phyloP scores from a whole-genome alignment of 2,113 vertebrate genomes.

The Reinhardtius hippoglossoides region DNA sequence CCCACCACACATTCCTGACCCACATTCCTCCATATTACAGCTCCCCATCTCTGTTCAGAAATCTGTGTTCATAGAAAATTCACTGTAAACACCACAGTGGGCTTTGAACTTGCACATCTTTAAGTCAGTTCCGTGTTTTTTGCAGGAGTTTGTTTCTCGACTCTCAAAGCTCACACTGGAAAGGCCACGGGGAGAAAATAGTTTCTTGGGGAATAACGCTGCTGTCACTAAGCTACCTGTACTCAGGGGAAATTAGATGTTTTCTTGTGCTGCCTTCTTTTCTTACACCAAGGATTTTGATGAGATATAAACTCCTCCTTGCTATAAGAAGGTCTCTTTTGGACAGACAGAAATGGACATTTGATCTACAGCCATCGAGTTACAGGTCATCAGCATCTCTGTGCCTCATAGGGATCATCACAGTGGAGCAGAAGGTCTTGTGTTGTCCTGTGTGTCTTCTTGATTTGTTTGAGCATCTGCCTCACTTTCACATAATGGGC shows the following conservation, averaged over 20 bases:
- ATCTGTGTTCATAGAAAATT: constrained; percentile 39
- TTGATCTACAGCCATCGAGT: background rate
- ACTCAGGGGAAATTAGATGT: constrained; percentile 36
- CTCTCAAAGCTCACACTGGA: background rate
- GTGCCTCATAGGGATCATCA: constrained; percentile 11
- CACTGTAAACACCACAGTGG: constrained; percentile 28
- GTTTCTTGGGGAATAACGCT: constrained; percentile 29
- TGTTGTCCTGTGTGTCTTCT: background rate
- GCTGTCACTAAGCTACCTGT: constrained; percentile 44
- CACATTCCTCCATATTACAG: constrained; percentile 61
- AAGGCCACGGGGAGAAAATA: background rate
- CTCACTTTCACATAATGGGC: background rate
- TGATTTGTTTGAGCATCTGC: background rate
- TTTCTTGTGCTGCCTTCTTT: background rate
- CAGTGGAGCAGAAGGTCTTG: background rate
- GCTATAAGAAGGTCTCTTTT: background rate
- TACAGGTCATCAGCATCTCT: background rate
- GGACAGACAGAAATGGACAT: background rate
- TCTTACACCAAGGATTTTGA: background rate
- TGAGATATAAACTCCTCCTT: constrained; percentile 10
- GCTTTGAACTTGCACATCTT: constrained; percentile 40
- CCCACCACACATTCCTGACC: constrained; percentile 61
- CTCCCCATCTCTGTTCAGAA: constrained; percentile 28
- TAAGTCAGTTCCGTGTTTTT: constrained; percentile 22
- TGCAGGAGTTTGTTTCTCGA: background rate